Conservation (phyloP, 2,888 invertebrate genomes). For the Drosophila multiciliata region DNA sequence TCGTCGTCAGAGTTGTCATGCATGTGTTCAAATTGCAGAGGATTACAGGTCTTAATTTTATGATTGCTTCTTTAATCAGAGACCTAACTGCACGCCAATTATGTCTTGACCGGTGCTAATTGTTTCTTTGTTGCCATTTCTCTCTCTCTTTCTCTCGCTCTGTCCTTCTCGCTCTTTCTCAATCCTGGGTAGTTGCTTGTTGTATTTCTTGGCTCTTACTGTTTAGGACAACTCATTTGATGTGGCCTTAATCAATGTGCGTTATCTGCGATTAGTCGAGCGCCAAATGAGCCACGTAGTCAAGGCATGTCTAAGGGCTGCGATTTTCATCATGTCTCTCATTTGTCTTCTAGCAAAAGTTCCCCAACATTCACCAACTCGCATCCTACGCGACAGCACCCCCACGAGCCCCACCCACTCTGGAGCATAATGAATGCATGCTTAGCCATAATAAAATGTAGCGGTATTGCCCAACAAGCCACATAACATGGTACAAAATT, state of each 20-base stretch:
- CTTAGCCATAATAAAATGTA: slow-evolving; percentile 76
- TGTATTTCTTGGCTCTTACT: slow-evolving; percentile 14
- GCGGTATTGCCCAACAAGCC: slow-evolving; percentile 62
- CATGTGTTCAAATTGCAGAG: slow-evolving; percentile 72
- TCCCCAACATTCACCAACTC: background rate
- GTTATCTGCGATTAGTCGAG: slow-evolving; percentile 61
- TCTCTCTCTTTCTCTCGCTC: background rate
- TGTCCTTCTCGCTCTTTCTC: background rate
- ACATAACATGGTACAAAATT: slow-evolving; percentile 57
- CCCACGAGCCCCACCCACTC: slow-evolving; percentile 3
- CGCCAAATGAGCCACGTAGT: slow-evolving; percentile 72
- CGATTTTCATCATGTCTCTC: slow-evolving; percentile 9
- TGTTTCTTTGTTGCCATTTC: slow-evolving; percentile 58
- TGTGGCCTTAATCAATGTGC: slow-evolving; percentile 66
- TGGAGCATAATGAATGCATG: slow-evolving; percentile 72
- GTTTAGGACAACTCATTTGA: slow-evolving; percentile 53
- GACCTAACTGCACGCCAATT: slow-evolving; percentile 77
- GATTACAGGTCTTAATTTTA: slow-evolving; percentile 80
- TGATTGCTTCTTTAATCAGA: slow-evolving; percentile 79
- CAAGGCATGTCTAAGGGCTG: slow-evolving; percentile 7
- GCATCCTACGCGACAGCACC: background rate
- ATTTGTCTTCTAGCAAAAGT: slow-evolving; percentile 17
- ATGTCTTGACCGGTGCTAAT: slow-evolving; percentile 72
- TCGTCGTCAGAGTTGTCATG: slow-evolving; percentile 32
- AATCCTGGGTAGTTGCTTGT: background rate